Evolutionary conservation across 2,797 vertebrate genomes (phyloP).

Genomic region (Alouatta caraya): DNA sequence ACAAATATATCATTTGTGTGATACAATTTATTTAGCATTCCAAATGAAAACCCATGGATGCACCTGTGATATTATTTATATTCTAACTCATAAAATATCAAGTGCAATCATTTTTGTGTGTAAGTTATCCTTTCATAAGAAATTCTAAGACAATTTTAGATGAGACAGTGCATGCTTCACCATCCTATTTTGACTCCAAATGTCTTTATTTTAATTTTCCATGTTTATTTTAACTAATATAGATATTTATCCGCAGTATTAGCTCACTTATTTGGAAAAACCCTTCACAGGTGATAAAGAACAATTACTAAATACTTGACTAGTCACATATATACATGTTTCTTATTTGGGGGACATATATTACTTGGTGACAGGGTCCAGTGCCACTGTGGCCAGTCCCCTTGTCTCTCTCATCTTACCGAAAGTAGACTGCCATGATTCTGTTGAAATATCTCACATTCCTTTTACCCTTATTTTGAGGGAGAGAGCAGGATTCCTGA

Average conservation of each 20-base stretch:
- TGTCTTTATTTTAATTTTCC: background rate
- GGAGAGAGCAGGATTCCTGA: background rate
- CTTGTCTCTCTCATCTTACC: background rate
- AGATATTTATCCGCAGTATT: background rate
- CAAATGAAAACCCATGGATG: background rate
- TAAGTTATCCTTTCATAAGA: background rate
- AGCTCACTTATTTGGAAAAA: background rate
- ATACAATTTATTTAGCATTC: background rate
- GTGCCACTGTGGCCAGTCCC: background rate
- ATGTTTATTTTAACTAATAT: background rate
- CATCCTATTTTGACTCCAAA: background rate
- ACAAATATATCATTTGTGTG: background rate
- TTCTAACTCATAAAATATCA: background rate
- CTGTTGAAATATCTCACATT: background rate
- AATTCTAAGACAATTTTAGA: slow-evolving; percentile 31
- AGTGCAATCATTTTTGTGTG: background rate
- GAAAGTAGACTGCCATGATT: background rate
- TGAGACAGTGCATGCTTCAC: background rate
- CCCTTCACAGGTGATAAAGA: background rate
- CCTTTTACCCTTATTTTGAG: background rate
- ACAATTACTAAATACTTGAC: background rate
- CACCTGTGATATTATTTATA: background rate
- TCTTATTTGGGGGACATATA: background rate
- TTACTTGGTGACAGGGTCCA: background rate
- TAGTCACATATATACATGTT: background rate